Evolutionary conservation across 2,113 vertebrate species (phyloP).

Genomic region (Clarias magur): DNA sequence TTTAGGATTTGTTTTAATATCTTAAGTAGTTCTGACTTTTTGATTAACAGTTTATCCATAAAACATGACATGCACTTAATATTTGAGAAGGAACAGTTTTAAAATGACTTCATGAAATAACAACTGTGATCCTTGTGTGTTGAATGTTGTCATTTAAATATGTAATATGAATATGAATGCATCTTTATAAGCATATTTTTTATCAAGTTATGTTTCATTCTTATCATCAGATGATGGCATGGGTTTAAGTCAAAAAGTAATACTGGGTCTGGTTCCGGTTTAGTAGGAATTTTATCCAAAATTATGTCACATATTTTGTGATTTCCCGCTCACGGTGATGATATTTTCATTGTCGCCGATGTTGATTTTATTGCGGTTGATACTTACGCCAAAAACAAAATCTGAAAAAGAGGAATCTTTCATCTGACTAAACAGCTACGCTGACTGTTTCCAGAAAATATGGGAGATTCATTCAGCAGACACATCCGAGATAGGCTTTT

Average conservation of each 20-base stretch:
- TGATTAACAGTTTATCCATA: neutral
- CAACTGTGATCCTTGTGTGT: neutral
- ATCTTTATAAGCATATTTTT: neutral
- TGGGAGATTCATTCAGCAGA: neutral
- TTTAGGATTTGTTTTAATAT: neutral
- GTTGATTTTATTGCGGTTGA: neutral
- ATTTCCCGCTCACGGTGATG: neutral
- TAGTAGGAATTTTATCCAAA: neutral
- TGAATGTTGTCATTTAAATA: neutral
- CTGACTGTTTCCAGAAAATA: conserved; percentile 20
- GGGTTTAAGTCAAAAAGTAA: neutral
- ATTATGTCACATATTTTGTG: neutral
- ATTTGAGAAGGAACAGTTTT: neutral
- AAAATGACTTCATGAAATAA: neutral
- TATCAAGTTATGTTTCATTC: neutral
- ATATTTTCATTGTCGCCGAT: neutral
- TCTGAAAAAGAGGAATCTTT: conserved; percentile 46
- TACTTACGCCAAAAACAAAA: neutral
- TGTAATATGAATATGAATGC: neutral
- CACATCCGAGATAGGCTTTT: conserved; percentile 47
- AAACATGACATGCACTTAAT: neutral
- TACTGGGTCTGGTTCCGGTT: neutral
- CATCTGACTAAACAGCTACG: conserved; percentile 39
- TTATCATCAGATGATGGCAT: neutral
- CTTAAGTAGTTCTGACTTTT: neutral